Conservation (phyloP, 2,113 vertebrate genomes). For the Channa maculata region DNA sequence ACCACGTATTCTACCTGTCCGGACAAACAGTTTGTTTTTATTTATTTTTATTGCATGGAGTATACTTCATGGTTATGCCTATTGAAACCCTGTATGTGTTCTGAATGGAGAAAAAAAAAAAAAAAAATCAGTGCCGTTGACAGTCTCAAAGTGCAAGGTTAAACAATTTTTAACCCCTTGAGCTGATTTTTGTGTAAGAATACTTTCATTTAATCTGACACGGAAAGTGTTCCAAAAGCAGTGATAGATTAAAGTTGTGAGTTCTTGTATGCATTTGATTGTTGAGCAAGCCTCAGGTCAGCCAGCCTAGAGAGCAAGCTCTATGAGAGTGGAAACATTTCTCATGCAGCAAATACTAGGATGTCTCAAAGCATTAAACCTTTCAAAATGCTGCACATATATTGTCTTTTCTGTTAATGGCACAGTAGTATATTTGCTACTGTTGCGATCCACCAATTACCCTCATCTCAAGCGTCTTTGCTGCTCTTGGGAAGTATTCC, state of each 20-base stretch:
- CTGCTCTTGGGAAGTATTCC: slow-evolving; percentile 31
- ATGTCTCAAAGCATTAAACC: neutral
- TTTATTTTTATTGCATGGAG: slow-evolving; percentile 7
- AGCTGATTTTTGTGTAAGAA: neutral
- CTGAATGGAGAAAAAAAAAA: neutral
- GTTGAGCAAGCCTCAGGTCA: slow-evolving; percentile 83
- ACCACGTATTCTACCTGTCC: slow-evolving; percentile 22
- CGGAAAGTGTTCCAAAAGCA: neutral
- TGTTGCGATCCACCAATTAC: slow-evolving; percentile 4
- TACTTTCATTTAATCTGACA: neutral
- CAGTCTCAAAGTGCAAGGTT: neutral
- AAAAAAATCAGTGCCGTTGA: neutral
- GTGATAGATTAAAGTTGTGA: neutral
- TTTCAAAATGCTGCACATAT: neutral
- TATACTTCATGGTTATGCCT: slow-evolving; percentile 3
- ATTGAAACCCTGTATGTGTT: slow-evolving; percentile 1
- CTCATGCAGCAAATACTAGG: neutral
- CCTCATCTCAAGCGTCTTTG: neutral
- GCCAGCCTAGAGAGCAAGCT: slow-evolving; percentile 86
- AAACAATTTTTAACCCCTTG: neutral
- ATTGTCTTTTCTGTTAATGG: neutral
- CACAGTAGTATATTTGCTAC: neutral
- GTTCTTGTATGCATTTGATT: slow-evolving; percentile 17
- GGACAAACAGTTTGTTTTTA: slow-evolving; percentile 5
- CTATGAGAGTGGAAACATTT: neutral